Conservation (phyloP, 2,888 invertebrate genomes). For the Micoletzkya japonica region DNA sequence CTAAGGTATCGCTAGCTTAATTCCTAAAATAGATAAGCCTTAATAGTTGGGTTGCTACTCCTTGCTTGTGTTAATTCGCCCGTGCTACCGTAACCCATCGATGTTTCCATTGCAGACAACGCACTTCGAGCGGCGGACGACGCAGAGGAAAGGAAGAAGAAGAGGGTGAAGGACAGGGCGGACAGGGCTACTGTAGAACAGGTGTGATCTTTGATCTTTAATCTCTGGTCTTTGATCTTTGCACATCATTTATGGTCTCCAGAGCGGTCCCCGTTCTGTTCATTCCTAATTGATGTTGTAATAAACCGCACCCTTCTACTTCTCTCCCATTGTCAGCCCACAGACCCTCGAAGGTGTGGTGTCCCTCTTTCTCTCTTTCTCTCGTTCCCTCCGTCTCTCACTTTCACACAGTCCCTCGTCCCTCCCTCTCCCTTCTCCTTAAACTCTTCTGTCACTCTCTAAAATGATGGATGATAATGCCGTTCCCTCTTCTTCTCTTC, state of each 20-base stretch:
- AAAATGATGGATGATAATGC: slow-evolving; percentile 1
- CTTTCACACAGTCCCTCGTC: not conserved
- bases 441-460: not conserved
- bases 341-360: not conserved
- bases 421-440: not conserved
- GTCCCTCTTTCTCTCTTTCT: not conserved
- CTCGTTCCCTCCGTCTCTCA: not conserved
- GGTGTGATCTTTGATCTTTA: slow-evolving; percentile 18
- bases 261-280: not conserved
- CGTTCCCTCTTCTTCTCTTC: not conserved
- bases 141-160: slow-evolving; percentile 46
- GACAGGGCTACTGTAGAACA: slow-evolving; percentile 62
- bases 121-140: slow-evolving; percentile 33
- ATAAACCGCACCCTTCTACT: no score
- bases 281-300: no score
- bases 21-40: no score
- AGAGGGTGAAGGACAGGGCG: slow-evolving; percentile 55
- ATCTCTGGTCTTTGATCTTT: not conserved
- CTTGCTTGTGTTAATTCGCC: no score
- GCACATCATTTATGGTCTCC: not conserved
- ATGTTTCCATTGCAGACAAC: slow-evolving; percentile 8
- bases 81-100: no score
- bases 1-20: no score
- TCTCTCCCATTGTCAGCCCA: no score
- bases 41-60: no score